Base-by-base conservation (phyloP, 1,140 invertebrate species). In the Manduca sexta region DNA sequence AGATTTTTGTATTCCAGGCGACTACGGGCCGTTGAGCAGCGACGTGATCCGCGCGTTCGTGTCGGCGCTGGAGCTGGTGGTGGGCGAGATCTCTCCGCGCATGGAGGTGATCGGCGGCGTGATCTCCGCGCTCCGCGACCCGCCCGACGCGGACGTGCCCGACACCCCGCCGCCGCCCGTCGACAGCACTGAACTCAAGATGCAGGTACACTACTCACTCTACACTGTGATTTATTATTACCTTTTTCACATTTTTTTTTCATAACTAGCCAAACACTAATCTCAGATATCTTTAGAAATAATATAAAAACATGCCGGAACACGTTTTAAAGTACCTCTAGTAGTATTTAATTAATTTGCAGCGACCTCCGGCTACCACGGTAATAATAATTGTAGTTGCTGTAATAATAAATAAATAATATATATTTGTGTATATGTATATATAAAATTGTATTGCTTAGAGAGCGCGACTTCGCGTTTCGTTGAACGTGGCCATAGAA, bases 401-500 rank as follows among this genome's bases (percentile, higher is more conserved):
- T n/a, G n/a, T n/a, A n/a, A n/a, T n/a, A 12, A 35, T 5, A 12
- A 35, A 35, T 34, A 26, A 26, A 5, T 21, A 3, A 2, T n/a
- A n/a, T n/a, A 1, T 35, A 2, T 14, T 4, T 14, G 8, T 35
- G 5, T 11, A 35, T 11, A 7, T 35, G n/a, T 14, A 35, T 5
- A 35, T 5, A 11, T 12, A n/a, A 49, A 31, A 47, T 13, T 14
- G 17, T 52, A 21, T 47, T 30, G 44, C 38, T 41, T 40, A 87
- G 86, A 67, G 73, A 41, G 79, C 84, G 0, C 58, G 72, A 44
- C 62, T 87, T 0, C 74, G 86, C 1, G 84, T 87, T 1, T 84
- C 84, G 1, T 47, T 87, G 14, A 87, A 87, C 47, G 86, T 86
- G 12, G 86, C 86, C 0, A 80, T 82, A 11, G 86, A 87, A 46